Evolutionary conservation across 2,888 invertebrate species (phyloP), one percentile per base, ranked within the genome.

Genomic region (Ophraella communa): DNA sequence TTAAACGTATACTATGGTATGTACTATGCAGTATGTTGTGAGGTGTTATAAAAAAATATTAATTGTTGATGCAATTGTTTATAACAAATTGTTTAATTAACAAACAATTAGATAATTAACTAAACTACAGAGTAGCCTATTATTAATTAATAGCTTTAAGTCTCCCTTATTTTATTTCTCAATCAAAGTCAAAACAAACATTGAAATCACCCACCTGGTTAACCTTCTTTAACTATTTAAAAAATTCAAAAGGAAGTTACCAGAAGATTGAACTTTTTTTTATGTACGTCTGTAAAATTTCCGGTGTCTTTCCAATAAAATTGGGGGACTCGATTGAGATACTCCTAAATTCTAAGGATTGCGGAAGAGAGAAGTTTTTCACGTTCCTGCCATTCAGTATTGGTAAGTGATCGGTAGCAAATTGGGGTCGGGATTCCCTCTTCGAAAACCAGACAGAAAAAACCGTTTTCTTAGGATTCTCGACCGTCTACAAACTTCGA

Each of bases 241-340:
- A 10, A 27, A 17, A 24, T 30, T n/a, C 56, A 47, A 64, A 62
- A 63, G 65, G 42, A 49, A 62, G 21, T 20, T 21, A 21, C 47
- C 47, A 21, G 17, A 51, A 24, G 27, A 14, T 27, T 24, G 4
- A 24, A 56, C 44, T 52, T 52, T 62, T 64, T 65, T 66, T 64
- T 59, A 62, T 59, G 62, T 62, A 59, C 72, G 74, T 74, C 71
- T 73, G 67, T 59, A 70, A 70, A 71, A 73, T 71, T 72, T 73
- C 73, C 74, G 73, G 72, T 72, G 71, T 73, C 73, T 73, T 73
- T 65, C 69, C 72, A 67, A 70, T 69, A 71, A 71, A 74, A 69
- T 67, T 67, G 73, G 71, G 73, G 67, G 72, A 70, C 70, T 69
- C 70, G 73, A 74, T 72, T 72, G 69, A 73, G 74, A 66, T 62